These are phyloP conservation scores for Denticeps clupeoides DNA, from an alignment of 2,797 vertebrate genomes.

Conservation along the genomic window DNA sequence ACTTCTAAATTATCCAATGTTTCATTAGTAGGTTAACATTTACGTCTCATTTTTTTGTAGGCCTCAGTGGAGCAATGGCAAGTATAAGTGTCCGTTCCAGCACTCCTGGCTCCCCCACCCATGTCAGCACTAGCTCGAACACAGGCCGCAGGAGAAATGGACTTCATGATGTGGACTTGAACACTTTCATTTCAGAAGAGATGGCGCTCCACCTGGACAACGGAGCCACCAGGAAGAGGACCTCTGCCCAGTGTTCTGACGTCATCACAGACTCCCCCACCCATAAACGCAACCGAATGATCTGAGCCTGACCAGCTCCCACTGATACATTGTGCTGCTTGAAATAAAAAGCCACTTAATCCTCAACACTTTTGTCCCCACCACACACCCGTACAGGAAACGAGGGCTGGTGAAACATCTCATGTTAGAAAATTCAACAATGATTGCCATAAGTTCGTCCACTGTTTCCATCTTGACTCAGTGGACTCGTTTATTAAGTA, in stretches of 20 bases:
- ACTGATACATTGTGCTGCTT: conserved; percentile 73
- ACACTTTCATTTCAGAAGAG: conserved; percentile 99
- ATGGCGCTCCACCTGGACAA: conserved; percentile 99
- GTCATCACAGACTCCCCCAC: conserved; percentile 99
- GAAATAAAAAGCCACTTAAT: conserved; percentile 76
- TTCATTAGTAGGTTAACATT: too few species aligned
- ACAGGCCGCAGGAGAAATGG: conserved; percentile 88
- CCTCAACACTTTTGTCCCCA: conserved; percentile 61
- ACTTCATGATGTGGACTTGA: conserved; percentile 98
- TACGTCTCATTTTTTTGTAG: conserved; percentile 39
- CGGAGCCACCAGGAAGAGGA: conserved; percentile 89
- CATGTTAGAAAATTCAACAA: conserved; percentile 64
- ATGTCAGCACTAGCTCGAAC: conserved; percentile 83
- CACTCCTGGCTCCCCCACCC: conserved; percentile 92
- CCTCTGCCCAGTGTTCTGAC: conserved; percentile 95
- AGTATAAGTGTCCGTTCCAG: conserved; percentile 96
- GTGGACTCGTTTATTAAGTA: conserved; percentile 22
- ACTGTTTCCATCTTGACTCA: conserved; percentile 41
- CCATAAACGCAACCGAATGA: conserved; percentile 99
- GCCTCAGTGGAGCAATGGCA: conserved; percentile 96
- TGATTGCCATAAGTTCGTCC: conserved; percentile 71
- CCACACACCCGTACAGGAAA: conserved; percentile 68
- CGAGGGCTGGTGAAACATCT: conserved; percentile 71
- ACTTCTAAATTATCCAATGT: not conserved
- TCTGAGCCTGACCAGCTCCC: conserved; percentile 61